Evolutionary conservation across 2,113 vertebrate genomes (phyloP).

Genomic region (Takifugu flavidus): DNA sequence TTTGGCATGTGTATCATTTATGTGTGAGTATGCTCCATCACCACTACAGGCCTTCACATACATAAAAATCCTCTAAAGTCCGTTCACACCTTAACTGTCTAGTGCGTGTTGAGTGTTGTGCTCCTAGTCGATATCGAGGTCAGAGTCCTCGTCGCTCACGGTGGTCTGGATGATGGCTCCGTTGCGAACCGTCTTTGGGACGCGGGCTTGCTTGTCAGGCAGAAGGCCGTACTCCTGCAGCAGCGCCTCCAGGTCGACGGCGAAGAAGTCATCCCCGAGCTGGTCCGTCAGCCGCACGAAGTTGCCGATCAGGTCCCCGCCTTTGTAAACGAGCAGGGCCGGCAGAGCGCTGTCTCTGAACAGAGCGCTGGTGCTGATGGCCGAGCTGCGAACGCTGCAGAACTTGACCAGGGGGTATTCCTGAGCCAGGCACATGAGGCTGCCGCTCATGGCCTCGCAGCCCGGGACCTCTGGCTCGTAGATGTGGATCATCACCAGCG

Average conservation of each 20-base stretch:
- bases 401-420: constrained; percentile 93
- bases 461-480: constrained; percentile 87
- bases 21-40: constrained; percentile 13
- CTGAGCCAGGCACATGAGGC: constrained; percentile 89
- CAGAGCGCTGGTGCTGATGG: constrained; percentile 86
- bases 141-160: constrained; percentile 87
- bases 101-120: background rate
- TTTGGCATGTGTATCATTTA: background rate
- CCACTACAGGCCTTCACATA: constrained; percentile 11
- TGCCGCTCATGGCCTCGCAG: constrained; percentile 88
- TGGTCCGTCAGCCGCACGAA: constrained; percentile 97
- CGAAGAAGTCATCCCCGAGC: constrained; percentile 96
- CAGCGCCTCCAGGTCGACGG: constrained; percentile 91
- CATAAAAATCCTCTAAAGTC: constrained; percentile 20
- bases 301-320: constrained; percentile 91
- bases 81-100: constrained; percentile 10
- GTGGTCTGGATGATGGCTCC: constrained; percentile 72
- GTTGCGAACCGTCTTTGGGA: constrained; percentile 76
- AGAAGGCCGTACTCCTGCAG: constrained; percentile 93
- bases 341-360: constrained; percentile 90
- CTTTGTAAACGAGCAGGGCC: constrained; percentile 91
- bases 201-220: constrained; percentile 82
- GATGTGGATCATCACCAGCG: constrained; percentile 91
- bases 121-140: constrained; percentile 89
- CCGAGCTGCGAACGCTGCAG: constrained; percentile 86